Base-by-base conservation (phyloP, 2,888 invertebrate species). In the Drosophila neutralis region DNA sequence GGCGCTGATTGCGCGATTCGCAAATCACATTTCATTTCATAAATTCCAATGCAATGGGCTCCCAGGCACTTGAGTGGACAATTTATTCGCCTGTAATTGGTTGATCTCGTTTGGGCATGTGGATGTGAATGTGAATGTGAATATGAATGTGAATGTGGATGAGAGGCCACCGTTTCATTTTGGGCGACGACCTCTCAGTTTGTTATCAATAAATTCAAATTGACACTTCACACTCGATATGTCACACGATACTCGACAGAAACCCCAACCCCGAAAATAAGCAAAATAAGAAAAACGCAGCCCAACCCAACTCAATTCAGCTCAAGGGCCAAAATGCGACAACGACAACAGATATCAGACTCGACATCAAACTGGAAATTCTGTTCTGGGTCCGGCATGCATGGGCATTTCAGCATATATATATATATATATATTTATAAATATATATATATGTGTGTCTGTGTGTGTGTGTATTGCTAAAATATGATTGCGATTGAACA, bases 181-280 rank as follows among this genome's bases (percentile, higher is more conserved):
- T 35, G 42, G 51, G 51, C 60, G 67, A 65, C 77, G 84, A 91
- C 82, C 87, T 91, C 91, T 91, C 91, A 89, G 66, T 75, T 73
- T 83, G 83, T 92, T 92, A 91, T 91, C 92, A 91, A 92, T 92
- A 91, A 92, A 91, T 91, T 91, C 89, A 92, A 91, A 91, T 91
- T 92, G 91, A 92, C 91, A 91, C 84, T 92, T 91, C 91, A 92
- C 91, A 91, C 92, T 91, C 87, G 91, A 91, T 91, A 91, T 91
- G 92, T 91, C 92, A 91, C 91, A 90, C 87, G 91, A 92, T 92
- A 92, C 86, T 89, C 82, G 77, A 59, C 33, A 27, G 49, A 60
- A 38, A 53, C 31, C 33, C 66, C 69, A 54, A 36, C 59, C 51
- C 31, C 11, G 18, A 65, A 45, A 21, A 4, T 45, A 45, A 45